Conservation (phyloP, 2,113 vertebrate species). For the Aplodontia rufa region DNA sequence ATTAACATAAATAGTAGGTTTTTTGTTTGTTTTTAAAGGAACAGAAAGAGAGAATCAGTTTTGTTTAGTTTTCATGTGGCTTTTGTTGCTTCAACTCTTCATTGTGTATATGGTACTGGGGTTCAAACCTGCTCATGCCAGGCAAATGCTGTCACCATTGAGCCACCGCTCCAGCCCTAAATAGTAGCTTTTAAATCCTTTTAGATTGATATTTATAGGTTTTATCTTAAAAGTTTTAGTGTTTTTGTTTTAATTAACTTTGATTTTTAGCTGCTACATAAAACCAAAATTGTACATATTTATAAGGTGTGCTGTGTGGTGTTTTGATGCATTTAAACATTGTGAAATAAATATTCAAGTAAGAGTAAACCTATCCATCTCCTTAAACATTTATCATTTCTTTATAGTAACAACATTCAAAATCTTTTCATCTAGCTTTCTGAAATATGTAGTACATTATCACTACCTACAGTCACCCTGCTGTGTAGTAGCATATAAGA, state of each 20-base stretch:
- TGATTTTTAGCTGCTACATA: background rate
- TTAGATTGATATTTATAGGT: background rate
- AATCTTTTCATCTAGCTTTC: background rate
- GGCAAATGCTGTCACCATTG: too few species aligned
- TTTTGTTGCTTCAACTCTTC: too few species aligned
- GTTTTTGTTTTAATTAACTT: background rate
- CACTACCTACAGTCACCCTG: background rate
- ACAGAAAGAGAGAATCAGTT: too few species aligned
- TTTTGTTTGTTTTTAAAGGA: too few species aligned
- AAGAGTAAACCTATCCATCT: background rate
- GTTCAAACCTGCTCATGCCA: too few species aligned
- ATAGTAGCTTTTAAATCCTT: background rate
- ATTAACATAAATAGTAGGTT: too few species aligned
- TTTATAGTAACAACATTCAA: background rate
- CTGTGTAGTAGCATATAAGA: background rate
- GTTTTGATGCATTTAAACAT: background rate
- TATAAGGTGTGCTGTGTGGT: background rate
- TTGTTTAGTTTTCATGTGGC: too few species aligned
- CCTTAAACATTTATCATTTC: background rate
- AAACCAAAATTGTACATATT: background rate
- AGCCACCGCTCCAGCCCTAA: too few species aligned
- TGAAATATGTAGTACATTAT: background rate
- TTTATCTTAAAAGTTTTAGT: background rate
- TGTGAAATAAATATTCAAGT: background rate
- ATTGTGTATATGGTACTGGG: too few species aligned